phyloP scores from a whole-genome alignment of 2,113 vertebrate genomes.

The Podarcis cretensis region DNA sequence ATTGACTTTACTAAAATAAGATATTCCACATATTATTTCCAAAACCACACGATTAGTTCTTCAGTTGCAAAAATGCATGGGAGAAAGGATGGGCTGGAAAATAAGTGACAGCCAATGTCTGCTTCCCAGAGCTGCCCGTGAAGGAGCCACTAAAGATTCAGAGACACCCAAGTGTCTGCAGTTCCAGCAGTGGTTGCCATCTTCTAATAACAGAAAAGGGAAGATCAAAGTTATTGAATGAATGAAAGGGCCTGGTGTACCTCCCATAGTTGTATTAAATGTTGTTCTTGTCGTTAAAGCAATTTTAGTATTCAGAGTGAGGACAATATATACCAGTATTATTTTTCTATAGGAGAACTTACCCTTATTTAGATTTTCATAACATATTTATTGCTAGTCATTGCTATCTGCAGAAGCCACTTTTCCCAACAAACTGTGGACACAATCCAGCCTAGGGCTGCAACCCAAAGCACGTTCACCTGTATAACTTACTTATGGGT shows the following conservation, averaged over 20 bases:
- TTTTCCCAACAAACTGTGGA: neutral
- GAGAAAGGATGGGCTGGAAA: neutral
- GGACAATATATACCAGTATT: neutral
- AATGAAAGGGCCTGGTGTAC: neutral
- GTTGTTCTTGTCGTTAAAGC: neutral
- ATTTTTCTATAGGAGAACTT: neutral
- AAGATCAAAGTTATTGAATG: neutral
- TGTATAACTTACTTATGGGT: neutral
- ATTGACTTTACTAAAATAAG: conserved; percentile 18
- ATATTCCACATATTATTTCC: conserved; percentile 13
- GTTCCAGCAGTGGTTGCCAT: neutral
- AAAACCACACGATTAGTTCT: neutral
- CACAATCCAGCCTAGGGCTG: neutral
- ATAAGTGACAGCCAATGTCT: neutral
- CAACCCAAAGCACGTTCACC: neutral
- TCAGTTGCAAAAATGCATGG: neutral
- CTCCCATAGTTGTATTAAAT: no score
- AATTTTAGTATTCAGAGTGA: neutral
- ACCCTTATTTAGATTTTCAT: neutral
- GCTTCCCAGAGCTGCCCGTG: neutral
- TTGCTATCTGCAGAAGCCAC: neutral
- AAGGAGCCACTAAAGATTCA: neutral
- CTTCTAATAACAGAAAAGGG: neutral
- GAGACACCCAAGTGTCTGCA: neutral
- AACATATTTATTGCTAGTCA: neutral